Percentiles rank a stretch among this genome's conserved stretches.
phyloP scores from a whole-genome alignment of 53 echinoderm and acorn worm species.

The Apostichopus leukothele region DNA sequence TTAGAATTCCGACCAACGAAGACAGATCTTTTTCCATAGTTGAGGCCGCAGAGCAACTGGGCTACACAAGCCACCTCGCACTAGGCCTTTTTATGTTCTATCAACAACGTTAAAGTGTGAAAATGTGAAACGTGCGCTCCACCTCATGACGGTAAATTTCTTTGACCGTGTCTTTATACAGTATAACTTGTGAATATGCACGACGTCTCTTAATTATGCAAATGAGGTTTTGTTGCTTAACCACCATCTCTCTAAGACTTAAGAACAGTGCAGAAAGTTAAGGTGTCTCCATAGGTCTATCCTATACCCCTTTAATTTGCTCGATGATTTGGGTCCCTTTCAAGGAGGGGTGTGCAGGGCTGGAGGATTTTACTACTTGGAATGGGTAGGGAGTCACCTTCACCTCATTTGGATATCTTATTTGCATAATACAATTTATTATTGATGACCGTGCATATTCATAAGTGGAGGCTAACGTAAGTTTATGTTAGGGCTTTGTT shows the following conservation, averaged over 20 bases:
- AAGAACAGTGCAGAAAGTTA: no score
- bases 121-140: slow-evolving; percentile 43
- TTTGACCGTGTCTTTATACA: slow-evolving; percentile 44
- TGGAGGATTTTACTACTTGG: neutral
- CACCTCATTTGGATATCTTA: neutral
- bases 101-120: slow-evolving; percentile 34
- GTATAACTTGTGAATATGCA: slow-evolving; percentile 37
- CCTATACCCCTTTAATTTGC: no score
- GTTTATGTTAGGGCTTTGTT: slow-evolving; percentile 19
- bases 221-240: slow-evolving; percentile 18
- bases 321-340: neutral
- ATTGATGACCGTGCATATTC: slow-evolving; percentile 26
- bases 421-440: slow-evolving; percentile 8
- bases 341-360: neutral
- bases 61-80: slow-evolving; percentile 23
- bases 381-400: neutral
- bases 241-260: no score
- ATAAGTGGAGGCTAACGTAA: slow-evolving; percentile 36
- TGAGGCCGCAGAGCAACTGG: neutral
- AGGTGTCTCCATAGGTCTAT: no score
- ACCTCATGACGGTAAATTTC: slow-evolving; percentile 43
- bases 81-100: slow-evolving; percentile 41
- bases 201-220: slow-evolving; percentile 28
- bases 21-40: neutral
- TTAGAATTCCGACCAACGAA: no score